Evolutionary conservation across 2,888 invertebrate genomes (phyloP), one percentile per base, ranked within the genome.

Genomic region (Eledone cirrhosa): DNA sequence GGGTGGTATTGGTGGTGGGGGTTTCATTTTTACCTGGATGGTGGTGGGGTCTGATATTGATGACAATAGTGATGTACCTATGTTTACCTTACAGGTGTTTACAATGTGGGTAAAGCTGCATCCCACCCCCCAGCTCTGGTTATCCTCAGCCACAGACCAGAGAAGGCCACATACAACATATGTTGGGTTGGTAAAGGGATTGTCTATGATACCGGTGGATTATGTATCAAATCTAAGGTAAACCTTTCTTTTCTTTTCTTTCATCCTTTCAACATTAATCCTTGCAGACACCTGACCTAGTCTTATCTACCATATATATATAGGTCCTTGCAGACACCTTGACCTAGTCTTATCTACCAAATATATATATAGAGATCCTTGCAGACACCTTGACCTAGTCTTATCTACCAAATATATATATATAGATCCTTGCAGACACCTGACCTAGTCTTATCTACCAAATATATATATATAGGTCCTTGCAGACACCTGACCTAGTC

Each of bases 151-250:
- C 93, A 94, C 90, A 88, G 85, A 5, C 93, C 94, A 3, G 91
- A 92, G 5, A 93, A 92, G 0, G 94, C 94, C 13, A 90, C 90
- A 14, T 91, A 92, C 82, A 94, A 93, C 1, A 93, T 96, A 80
- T 96, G 97, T 1, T 95, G 96, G 94, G 97, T 97, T 69, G 97
- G 97, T 77, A 97, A 97, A 91, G 97, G 97, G 77, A 97, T 97
- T 89, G 96, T 97, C 8, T 97, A 95, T 89, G 97, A 97, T 89
- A 97, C 97, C 83, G 97, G 97, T 87, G 97, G 97, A 41, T 94
- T 97, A 81, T 95, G 96, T 91, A 95, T 97, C 87, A 97, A 97
- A 92, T 94, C 94, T 63, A 95, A 96, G 93, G 94, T 94, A 90
- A 13, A 13, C 7, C 8, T 72, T n/a, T 16, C 1, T 41, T 72